Conservation (phyloP, 2,113 vertebrate species). For the Pygoscelis antarcticus region DNA sequence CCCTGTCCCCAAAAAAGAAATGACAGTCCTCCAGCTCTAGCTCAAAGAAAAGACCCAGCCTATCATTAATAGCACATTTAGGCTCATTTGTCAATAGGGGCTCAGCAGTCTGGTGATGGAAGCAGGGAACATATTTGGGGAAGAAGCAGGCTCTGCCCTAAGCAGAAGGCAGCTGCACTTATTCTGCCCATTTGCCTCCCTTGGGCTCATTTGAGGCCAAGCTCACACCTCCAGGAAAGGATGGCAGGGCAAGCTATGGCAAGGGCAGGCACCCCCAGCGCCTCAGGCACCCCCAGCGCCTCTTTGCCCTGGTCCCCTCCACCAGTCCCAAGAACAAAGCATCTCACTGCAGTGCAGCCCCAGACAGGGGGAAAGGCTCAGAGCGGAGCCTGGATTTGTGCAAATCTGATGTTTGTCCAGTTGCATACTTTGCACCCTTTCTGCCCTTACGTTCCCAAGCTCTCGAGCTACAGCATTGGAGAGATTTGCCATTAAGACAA, state of each 20-base stretch:
- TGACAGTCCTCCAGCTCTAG: background rate
- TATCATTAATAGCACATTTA: background rate
- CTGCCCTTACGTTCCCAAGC: background rate
- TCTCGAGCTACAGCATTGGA: background rate
- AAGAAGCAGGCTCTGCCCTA: background rate
- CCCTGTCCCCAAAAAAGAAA: background rate
- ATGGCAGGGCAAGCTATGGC: background rate
- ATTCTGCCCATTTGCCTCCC: background rate
- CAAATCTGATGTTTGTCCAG: background rate
- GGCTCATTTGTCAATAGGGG: background rate
- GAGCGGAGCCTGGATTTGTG: background rate
- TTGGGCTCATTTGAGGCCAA: background rate
- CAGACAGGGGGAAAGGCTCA: background rate
- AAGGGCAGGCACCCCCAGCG: background rate
- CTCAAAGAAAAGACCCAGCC: background rate
- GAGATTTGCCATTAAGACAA: background rate
- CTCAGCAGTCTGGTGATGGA: background rate
- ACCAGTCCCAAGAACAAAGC: background rate
- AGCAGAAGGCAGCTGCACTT: background rate
- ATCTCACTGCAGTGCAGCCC: background rate
- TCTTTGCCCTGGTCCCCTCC: accelerated
- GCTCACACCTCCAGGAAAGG: background rate
- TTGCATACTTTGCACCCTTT: background rate
- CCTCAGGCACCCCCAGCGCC: no score
- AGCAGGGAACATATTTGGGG: background rate